A percentile compares a stretch with the other conserved stretches of the same genome.
Evolutionary conservation across 2,888 invertebrate species (phyloP).

Genomic region (Andrena chrysosceles): DNA sequence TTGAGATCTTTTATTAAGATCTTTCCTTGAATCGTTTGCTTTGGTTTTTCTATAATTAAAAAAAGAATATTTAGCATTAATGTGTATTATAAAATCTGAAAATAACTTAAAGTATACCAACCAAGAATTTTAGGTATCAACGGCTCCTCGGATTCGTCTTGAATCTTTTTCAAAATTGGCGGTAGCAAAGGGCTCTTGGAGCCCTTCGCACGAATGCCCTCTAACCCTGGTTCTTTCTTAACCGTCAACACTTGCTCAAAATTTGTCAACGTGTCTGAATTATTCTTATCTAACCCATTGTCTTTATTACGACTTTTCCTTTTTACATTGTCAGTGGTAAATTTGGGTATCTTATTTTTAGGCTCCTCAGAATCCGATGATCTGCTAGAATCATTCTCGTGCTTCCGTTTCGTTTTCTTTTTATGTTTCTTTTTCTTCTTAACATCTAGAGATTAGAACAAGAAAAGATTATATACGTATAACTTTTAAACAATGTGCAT

Average conservation of each 20-base stretch:
- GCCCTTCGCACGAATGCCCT: slow-evolving; percentile 26
- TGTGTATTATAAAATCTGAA: slow-evolving; percentile 14
- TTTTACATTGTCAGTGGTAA: slow-evolving; percentile 5
- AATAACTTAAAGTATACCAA: slow-evolving; percentile 59
- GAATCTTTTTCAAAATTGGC: slow-evolving; percentile 83
- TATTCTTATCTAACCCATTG: slow-evolving; percentile 23
- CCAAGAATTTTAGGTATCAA: slow-evolving; percentile 79
- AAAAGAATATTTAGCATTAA: slow-evolving; percentile 8
- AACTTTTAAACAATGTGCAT: background rate
- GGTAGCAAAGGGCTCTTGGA: slow-evolving; percentile 74
- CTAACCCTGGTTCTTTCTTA: slow-evolving; percentile 30
- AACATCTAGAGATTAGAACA: slow-evolving; percentile 53
- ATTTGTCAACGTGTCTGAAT: background rate
- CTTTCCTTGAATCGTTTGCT: slow-evolving; percentile 85
- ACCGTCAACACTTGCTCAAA: slow-evolving; percentile 13
- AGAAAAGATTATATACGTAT: background rate
- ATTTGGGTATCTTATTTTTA: slow-evolving; percentile 64
- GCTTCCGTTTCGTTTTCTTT: slow-evolving; percentile 82
- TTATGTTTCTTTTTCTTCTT: slow-evolving; percentile 82
- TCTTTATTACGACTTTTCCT: slow-evolving; percentile 19
- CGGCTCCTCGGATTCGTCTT: slow-evolving; percentile 84
- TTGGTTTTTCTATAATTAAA: slow-evolving; percentile 77
- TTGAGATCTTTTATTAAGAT: slow-evolving; percentile 90
- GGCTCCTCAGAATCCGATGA: slow-evolving; percentile 73
- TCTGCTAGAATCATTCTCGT: slow-evolving; percentile 74